Base-by-base conservation (phyloP, 2,113 vertebrate species). In the Zapus hudsonius region DNA sequence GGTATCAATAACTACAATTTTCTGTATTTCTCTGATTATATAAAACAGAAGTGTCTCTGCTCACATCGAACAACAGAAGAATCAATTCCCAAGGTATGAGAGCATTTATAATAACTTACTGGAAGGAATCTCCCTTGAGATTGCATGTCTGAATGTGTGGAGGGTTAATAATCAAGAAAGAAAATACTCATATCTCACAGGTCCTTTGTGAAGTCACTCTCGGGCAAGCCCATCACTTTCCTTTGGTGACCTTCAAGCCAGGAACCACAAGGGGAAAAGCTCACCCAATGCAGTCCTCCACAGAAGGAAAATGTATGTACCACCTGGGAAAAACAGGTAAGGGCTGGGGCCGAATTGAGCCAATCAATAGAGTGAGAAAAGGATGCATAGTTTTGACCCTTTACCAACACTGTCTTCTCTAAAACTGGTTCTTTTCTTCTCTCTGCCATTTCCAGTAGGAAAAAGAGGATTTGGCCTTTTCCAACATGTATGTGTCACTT, bases 131-230 rank as follows among this genome's bases (percentile, higher is more conserved):
- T 73, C 82, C 76, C 36, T 59, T 73, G 74, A 93, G 85, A 85
- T 22, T 2, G 16, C 20, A 4, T 25, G 23, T 90, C 90, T 88
- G 78, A 55, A 61, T 88, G 91, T 78, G 59, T 81, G 83, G 82
- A 10, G 64, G 69, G 38, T 83, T 91, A 57, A 92, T 92, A 80
- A 42, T 27, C 0, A 38, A 67, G 64, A 42, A 96, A 91, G 89
- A 59, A 75, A 38, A 55, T 13, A 83, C 17, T 87, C 57, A 3
- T 52, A 79, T 59, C 29, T 47, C 52, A 66, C 25, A 2, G 59
- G 70, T 72, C 66, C 81, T 91, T 73, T 31, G 59, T 81, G 22
- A 82, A 86, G 73, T 20, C 3, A 29, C 42, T 67, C 44, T 61
- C 67, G 40, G 75, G 52, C 31, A 66, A 27, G 40, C 40, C 40